These are phyloP conservation scores for Tinamus major DNA, from an alignment of 2,797 vertebrate genomes.

Conservation along the genomic window DNA sequence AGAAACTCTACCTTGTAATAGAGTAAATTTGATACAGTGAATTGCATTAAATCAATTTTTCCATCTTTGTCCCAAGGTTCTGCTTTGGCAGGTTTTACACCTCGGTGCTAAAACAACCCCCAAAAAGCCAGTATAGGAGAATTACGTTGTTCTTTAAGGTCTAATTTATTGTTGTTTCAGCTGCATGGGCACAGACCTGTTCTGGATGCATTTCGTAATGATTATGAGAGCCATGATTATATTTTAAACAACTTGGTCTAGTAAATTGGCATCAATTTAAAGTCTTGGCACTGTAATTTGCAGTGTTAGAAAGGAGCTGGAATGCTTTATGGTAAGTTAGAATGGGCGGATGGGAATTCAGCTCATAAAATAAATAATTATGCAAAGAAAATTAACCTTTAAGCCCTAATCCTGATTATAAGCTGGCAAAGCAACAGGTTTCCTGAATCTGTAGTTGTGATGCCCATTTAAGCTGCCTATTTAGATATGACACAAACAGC, in stretches of 20 bases:
- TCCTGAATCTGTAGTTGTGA: neutral
- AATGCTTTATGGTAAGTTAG: neutral
- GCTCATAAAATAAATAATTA: neutral
- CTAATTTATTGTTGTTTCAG: neutral
- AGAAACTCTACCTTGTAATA: neutral
- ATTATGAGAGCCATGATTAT: neutral
- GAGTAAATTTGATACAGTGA: neutral
- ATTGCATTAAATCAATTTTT: neutral
- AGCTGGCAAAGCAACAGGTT: neutral
- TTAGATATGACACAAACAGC: neutral
- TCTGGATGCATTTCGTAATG: neutral
- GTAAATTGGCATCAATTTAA: neutral
- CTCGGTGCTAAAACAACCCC: neutral
- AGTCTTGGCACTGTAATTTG: neutral
- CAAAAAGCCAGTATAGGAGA: neutral
- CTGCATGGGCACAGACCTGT: neutral
- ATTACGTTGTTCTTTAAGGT: neutral
- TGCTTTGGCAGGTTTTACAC: neutral
- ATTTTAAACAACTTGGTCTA: neutral
- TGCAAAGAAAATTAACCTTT: neutral
- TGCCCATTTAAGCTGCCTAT: neutral
- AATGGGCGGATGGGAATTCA: neutral
- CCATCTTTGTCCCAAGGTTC: neutral
- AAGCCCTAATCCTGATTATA: neutral
- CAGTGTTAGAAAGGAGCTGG: neutral